Percentiles rank a stretch among this genome's conserved stretches.
Evolutionary conservation across 1,140 invertebrate genomes (phyloP).

Genomic region (Bombus consobrinus): DNA sequence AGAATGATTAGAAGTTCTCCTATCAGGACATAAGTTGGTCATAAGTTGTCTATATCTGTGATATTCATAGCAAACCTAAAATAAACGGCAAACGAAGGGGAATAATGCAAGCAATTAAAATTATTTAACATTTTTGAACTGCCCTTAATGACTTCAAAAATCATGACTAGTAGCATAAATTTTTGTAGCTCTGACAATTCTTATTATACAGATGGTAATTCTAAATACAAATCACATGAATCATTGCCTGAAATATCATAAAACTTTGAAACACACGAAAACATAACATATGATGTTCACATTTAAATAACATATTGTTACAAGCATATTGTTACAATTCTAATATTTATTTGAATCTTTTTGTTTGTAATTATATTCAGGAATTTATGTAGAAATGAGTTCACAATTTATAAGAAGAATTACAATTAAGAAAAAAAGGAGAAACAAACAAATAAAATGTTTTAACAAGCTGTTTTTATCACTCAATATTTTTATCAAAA

Average conservation of each 20-base stretch:
- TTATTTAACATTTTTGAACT: background rate
- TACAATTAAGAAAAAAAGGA: background rate
- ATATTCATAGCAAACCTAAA: background rate
- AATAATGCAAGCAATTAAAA: background rate
- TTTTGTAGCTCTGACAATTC: background rate
- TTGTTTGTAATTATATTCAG: background rate
- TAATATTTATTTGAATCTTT: background rate
- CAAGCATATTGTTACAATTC: background rate
- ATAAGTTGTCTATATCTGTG: too few relatives aligned
- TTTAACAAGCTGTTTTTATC: too few relatives aligned
- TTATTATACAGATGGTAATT: background rate
- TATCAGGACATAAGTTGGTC: background rate
- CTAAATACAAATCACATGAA: background rate
- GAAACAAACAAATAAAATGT: background rate
- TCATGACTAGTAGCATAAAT: background rate
- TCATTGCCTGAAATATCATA: background rate
- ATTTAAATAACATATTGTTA: background rate
- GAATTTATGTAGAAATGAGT: background rate
- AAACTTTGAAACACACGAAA: background rate
- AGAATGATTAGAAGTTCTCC: background rate
- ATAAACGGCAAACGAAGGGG: background rate
- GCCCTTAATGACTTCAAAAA: background rate
- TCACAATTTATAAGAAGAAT: background rate
- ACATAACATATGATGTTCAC: background rate
- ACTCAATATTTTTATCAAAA: too few relatives aligned